These are phyloP conservation scores for Parelbella ahira DNA, from an alignment of 2,888 invertebrate genomes.

Conservation along the genomic window DNA sequence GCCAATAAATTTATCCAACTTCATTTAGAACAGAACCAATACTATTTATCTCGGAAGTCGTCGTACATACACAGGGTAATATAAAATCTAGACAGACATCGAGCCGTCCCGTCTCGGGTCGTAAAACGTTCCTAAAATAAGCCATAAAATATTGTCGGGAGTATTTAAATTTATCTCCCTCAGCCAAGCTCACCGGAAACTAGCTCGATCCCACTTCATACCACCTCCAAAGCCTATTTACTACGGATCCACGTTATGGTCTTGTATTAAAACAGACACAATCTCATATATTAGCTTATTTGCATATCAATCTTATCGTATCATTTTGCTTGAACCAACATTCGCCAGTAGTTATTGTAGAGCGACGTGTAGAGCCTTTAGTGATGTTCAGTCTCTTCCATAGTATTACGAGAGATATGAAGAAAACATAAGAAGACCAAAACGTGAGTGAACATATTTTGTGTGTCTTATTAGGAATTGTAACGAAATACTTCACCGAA, in stretches of 20 bases:
- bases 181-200: constrained; percentile 31
- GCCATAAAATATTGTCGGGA: constrained; percentile 76
- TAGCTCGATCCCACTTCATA: constrained; percentile 20
- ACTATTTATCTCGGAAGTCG: constrained; percentile 19
- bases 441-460: too few relatives aligned
- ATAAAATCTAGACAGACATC: constrained; percentile 72
- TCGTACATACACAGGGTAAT: constrained; percentile 33
- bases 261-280: too few relatives aligned
- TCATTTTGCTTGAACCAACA: too few relatives aligned
- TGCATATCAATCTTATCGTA: too few relatives aligned
- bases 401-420: too few relatives aligned
- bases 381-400: too few relatives aligned
- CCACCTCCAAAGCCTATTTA: constrained; percentile 20
- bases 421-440: too few relatives aligned
- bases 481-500: too few relatives aligned
- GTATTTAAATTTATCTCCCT: constrained; percentile 73
- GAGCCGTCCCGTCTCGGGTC: constrained; percentile 65
- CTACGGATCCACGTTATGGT: constrained; percentile 2
- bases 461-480: too few relatives aligned
- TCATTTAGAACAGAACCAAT: constrained; percentile 13
- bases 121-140: constrained; percentile 77
- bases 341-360: too few relatives aligned
- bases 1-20: constrained; percentile 9
- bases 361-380: too few relatives aligned
- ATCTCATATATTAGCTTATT: too few relatives aligned